phyloP scores from a whole-genome alignment of 2,888 invertebrate species.

The Nemotelus pantherinus region DNA sequence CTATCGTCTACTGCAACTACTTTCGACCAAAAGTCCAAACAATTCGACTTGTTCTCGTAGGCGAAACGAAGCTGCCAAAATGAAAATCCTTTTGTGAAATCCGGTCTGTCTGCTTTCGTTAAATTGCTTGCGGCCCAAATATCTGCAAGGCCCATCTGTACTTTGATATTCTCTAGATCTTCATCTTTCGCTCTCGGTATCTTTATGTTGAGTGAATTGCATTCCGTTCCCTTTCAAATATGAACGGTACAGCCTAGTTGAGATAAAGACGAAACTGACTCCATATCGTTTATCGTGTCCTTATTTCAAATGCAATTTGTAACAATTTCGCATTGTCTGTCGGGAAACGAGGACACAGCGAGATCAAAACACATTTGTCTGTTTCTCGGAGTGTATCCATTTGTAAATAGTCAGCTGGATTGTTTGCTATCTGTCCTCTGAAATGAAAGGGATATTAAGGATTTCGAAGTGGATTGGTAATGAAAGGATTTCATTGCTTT shows the following conservation, averaged over 20 bases:
- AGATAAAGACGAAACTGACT: neutral
- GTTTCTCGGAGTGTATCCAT: too few species aligned
- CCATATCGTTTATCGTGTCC: neutral
- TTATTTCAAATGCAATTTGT: constrained; percentile 33
- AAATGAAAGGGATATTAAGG: constrained; percentile 5
- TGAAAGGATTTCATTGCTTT: constrained; percentile 14
- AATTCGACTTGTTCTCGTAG: constrained; percentile 2
- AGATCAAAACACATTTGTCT: neutral
- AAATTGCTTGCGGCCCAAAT: constrained; percentile 11
- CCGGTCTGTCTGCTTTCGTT: neutral
- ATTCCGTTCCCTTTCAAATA: neutral
- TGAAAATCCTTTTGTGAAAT: constrained; percentile 8
- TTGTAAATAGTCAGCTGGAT: too few species aligned
- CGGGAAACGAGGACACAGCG: constrained; percentile 7
- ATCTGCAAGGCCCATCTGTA: constrained; percentile 24
- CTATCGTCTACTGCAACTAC: neutral
- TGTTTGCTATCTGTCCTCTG: neutral
- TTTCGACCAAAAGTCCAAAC: neutral
- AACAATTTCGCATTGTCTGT: constrained; percentile 16
- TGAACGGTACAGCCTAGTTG: neutral
- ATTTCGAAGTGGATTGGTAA: neutral
- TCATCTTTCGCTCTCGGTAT: neutral
- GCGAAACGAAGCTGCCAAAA: neutral
- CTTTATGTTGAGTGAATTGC: neutral
- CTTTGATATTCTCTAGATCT: neutral